These are phyloP conservation scores for Diplazon laetatorius DNA, from an alignment of 2,888 invertebrate genomes.

Conservation along the genomic window DNA sequence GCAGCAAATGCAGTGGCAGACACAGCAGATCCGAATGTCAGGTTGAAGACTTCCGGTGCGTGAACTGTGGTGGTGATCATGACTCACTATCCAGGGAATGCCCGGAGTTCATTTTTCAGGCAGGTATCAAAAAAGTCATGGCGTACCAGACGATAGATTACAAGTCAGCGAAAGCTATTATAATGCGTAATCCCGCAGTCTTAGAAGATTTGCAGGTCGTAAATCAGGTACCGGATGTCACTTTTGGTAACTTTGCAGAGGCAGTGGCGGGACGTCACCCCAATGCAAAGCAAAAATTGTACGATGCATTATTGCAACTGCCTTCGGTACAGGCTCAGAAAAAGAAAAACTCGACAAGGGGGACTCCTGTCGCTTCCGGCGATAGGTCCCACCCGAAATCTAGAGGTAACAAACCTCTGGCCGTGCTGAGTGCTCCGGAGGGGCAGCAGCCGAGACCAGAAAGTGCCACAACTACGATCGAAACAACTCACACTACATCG, in stretches of 20 bases:
- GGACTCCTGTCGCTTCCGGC: too few relatives aligned
- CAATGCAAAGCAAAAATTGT: not conserved
- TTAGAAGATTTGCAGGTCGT: not conserved
- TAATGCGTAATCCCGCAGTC: not conserved
- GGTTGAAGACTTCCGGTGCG: not conserved
- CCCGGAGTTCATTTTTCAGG: not conserved
- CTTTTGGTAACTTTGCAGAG: not conserved
- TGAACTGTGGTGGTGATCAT: not conserved
- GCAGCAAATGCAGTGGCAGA: not conserved
- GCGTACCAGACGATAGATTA: not conserved
- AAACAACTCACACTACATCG: too few relatives aligned
- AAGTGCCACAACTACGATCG: too few relatives aligned
- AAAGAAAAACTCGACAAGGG: not conserved
- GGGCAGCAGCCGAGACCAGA: too few relatives aligned
- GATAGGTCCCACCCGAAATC: too few relatives aligned
- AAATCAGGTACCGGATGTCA: not conserved
- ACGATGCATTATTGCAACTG: not conserved
- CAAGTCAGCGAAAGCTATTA: not conserved
- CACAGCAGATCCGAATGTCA: not conserved
- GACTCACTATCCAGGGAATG: not conserved
- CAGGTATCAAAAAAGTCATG: not conserved
- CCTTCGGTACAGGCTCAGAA: not conserved
- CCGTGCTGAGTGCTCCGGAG: too few relatives aligned
- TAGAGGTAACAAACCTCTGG: too few relatives aligned
- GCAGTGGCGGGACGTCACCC: not conserved